Percentiles rank a stretch among this genome's conserved stretches.
phyloP scores from a whole-genome alignment of 1,140 invertebrate species.

The Diachasma alloeum region DNA sequence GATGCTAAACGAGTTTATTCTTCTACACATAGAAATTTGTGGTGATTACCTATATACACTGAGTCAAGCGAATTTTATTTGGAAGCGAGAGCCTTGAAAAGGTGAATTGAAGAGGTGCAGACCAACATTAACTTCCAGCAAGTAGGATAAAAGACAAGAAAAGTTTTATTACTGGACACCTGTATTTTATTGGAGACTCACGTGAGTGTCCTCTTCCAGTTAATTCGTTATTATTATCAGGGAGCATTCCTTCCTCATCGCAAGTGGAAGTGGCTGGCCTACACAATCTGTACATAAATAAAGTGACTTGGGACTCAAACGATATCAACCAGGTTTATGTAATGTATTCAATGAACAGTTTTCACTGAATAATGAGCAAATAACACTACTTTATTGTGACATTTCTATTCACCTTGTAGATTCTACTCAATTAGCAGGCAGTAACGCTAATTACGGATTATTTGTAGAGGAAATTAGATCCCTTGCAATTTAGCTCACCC shows the following conservation, averaged over 20 bases:
- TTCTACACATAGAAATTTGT: too few relatives aligned
- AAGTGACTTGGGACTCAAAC: neutral
- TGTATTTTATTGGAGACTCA: neutral
- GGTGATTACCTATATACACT: too few relatives aligned
- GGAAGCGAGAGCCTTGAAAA: too few relatives aligned
- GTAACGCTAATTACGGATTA: neutral
- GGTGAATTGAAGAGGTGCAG: too few relatives aligned
- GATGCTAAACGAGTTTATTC: too few relatives aligned
- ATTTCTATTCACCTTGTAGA: neutral
- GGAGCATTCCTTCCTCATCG: neutral
- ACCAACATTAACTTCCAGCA: too few relatives aligned
- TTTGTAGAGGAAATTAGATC: too few relatives aligned
- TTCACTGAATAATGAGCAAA: neutral
- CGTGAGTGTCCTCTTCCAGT: neutral
- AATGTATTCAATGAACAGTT: neutral
- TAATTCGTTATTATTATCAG: conserved; percentile 7
- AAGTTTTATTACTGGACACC: neutral
- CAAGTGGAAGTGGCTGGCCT: neutral
- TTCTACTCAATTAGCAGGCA: neutral
- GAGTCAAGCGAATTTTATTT: too few relatives aligned
- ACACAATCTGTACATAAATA: neutral
- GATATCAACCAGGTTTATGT: neutral
- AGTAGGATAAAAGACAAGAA: too few relatives aligned
- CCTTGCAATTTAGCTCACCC: too few relatives aligned
- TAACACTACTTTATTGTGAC: neutral